phyloP scores from a whole-genome alignment of 1,140 invertebrate species.

The Samia ricini region DNA sequence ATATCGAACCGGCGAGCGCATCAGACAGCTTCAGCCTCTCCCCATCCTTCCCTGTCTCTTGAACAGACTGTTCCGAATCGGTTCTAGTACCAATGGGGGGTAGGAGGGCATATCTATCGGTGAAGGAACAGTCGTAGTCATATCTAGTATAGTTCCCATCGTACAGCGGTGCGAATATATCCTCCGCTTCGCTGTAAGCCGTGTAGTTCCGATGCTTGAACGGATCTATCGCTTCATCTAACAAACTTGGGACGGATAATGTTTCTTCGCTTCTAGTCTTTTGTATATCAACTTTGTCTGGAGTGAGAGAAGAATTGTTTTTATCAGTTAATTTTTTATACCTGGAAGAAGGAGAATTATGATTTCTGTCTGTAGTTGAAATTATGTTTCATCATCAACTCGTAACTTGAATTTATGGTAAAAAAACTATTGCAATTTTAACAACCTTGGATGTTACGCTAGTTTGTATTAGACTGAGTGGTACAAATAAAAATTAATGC shows the following conservation, averaged over 20 bases:
- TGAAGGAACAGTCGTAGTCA: conserved; percentile 48
- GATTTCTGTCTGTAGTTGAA: too few species aligned
- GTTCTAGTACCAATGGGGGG: conserved; percentile 53
- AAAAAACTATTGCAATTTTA: too few species aligned
- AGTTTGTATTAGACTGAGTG: too few species aligned
- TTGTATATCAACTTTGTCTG: conserved; percentile 56
- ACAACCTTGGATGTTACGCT: too few species aligned
- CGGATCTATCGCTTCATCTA: conserved; percentile 40
- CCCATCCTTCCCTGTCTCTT: conserved; percentile 16
- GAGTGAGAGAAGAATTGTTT: conserved; percentile 17
- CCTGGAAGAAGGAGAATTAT: too few species aligned
- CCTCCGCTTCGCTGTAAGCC: conserved; percentile 28
- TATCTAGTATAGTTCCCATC: conserved; percentile 48
- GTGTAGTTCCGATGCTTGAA: conserved; percentile 30
- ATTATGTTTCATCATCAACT: too few species aligned
- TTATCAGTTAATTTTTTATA: too few species aligned
- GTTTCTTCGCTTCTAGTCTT: conserved; percentile 71
- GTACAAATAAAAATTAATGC: too few species aligned
- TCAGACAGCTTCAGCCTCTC: conserved; percentile 36
- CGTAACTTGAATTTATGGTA: too few species aligned
- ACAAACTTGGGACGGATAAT: conserved; percentile 49
- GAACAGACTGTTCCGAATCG: conserved; percentile 36
- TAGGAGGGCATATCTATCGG: conserved; percentile 47
- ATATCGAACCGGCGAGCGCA: conserved; percentile 39
- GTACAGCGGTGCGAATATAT: conserved; percentile 41